A percentile compares a stretch with the other conserved stretches of the same genome.
Conservation (phyloP, 1,140 invertebrate species). For the Lethocerus indicus region DNA sequence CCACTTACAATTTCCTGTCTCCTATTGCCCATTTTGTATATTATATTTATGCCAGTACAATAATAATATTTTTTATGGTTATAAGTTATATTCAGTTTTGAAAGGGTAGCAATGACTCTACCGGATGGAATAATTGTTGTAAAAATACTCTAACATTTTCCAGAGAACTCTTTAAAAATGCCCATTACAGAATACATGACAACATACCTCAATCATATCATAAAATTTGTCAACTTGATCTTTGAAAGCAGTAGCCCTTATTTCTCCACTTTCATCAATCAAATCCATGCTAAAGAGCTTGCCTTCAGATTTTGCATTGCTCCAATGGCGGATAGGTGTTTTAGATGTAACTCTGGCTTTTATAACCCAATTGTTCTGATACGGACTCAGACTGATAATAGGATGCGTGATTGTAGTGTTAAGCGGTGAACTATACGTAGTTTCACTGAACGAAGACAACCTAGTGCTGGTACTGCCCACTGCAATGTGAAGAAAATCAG, state of each 20-base stretch:
- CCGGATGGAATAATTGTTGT: no score
- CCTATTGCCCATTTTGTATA: no score
- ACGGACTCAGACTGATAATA: slow-evolving; percentile 69
- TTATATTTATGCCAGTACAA: no score
- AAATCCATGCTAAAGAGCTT: slow-evolving; percentile 88
- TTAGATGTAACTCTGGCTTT: slow-evolving; percentile 80
- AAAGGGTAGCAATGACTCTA: no score
- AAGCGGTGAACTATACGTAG: slow-evolving; percentile 7
- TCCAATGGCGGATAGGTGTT: slow-evolving; percentile 66
- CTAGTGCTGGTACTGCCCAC: no score
- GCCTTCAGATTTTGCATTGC: slow-evolving; percentile 80
- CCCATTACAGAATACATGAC: no score
- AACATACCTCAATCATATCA: slow-evolving; percentile 66
- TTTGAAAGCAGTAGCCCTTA: slow-evolving; percentile 86
- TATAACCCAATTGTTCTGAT: slow-evolving; percentile 89
- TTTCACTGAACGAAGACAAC: slow-evolving; percentile 10
- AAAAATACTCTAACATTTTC: no score
- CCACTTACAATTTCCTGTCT: no score
- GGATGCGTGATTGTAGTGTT: slow-evolving; percentile 28
- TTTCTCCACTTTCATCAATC: slow-evolving; percentile 86
- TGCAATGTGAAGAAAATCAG: no score
- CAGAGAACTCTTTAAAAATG: no score
- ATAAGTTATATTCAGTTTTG: no score
- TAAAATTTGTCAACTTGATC: slow-evolving; percentile 80
- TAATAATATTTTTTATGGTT: no score